These are phyloP conservation scores for Pemphigus obesinymphae DNA, from an alignment of 1,140 invertebrate genomes.

Conservation along the genomic window DNA sequence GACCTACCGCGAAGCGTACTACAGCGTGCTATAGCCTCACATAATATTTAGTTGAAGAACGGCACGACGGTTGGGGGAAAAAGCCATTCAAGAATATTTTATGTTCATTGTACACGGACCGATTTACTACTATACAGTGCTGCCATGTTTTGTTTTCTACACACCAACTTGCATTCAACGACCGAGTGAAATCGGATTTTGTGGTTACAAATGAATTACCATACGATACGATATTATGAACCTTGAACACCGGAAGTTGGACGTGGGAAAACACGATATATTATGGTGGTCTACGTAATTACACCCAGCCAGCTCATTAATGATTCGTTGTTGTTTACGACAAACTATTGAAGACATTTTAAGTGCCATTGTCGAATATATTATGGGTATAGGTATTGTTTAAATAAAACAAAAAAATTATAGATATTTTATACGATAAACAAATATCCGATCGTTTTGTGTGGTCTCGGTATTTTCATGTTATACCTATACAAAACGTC, in stretches of 20 bases:
- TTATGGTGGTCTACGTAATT: too few relatives aligned
- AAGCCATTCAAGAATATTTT: background rate
- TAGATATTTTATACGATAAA: too few relatives aligned
- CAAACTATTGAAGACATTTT: background rate
- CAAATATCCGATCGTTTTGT: too few relatives aligned
- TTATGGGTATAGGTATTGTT: background rate
- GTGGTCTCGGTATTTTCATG: too few relatives aligned
- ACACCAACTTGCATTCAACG: background rate
- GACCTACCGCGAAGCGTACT: background rate
- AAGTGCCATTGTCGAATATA: background rate
- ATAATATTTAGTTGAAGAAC: too few relatives aligned
- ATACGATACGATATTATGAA: too few relatives aligned
- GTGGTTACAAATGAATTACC: too few relatives aligned
- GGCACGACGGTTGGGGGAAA: background rate
- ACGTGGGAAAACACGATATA: slow-evolving; percentile 7
- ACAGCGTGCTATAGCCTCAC: background rate
- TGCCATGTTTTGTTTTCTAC: background rate
- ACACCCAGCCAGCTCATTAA: background rate
- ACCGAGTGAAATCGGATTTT: background rate
- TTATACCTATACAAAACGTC: too few relatives aligned
- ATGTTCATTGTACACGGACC: background rate
- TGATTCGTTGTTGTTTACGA: background rate
- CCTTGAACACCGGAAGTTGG: background rate
- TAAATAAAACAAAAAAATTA: background rate
- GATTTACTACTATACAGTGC: background rate